Evolutionary conservation across 2,888 invertebrate species (phyloP), one percentile per base, ranked within the genome.

Genomic region (Eurytoma californica): DNA sequence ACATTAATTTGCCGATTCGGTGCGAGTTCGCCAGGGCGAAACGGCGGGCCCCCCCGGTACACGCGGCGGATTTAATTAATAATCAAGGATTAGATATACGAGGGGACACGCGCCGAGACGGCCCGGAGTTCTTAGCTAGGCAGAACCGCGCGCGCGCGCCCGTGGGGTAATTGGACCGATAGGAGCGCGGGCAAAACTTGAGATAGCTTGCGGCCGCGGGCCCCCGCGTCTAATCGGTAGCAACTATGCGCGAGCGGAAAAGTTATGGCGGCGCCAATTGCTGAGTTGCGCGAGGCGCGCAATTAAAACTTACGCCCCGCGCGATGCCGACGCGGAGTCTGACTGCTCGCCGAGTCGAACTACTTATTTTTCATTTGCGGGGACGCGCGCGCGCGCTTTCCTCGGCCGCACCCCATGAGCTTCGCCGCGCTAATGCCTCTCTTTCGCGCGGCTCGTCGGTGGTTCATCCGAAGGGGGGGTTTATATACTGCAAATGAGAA

Each of bases 31-130:
- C 86, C 86, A 84, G 24, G 82, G 85, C 86, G 87, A 86, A 88
- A 88, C 88, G 39, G 39, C 63, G 7, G 24, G 86, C 86, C 87
- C 87, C 86, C 87, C 87, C 87, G 86, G 86, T 85, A 49, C 63
- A 7, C 16, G 49, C 84, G 86, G 84, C 85, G 86, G 87, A 89
- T 88, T 88, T 88, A 89, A 89, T 89, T 89, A 88, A 88, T 89
- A 88, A 89, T 87, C 86, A 83, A 18, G 84, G 87, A 86, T 87
- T 86, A 86, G 86, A 88, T 87, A 85, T 85, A 86, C 83, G 86
- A 84, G 75, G 68, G 55, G 70, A 14, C 39, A 58, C 80, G 69
- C 70, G 70, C 68, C 55, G 55, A 66, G 78, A 76, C 72, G 81
- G 49, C 47, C 3, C 20, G 82, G 84, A 85, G 84, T 86, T 86